Base-by-base conservation (phyloP, 2,113 vertebrate genomes). In the Epinephelus lanceolatus region DNA sequence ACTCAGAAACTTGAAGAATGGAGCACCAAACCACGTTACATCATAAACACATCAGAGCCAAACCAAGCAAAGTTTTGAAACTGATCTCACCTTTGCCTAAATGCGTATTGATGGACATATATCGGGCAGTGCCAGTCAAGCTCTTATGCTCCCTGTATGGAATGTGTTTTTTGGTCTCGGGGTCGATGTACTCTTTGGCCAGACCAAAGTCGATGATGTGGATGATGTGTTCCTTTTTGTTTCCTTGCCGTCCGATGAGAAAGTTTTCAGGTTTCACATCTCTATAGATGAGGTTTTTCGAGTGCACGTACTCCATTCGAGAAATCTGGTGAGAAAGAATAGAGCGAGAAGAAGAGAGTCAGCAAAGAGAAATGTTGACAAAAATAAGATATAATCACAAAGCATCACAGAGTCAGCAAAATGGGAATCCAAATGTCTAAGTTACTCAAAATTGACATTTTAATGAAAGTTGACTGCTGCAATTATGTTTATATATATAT, bases 161-260 rank as follows among this genome's bases (percentile, higher is more conserved):
- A 96, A 99, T 99, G 94, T 99, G 98, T 96, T 99, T 99, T 97
- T 99, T 99, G 95, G 98, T 99, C 96, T 99, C 98, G 0, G 97
- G 96, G 91, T 99, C 98, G 59, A 99, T 97, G 93, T 99, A 99
- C 83, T 99, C 98, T 96, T 99, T 99, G 45, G 98, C 98, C 93
- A 99, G 76, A 87, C 98, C 98, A 96, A 99, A 99, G 96, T 99
- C 98, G 90, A 99, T 99, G 91, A 99, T 99, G 95, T 99, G 98
- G 86, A 99, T 99, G 73, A 99, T 95, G 80, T 98, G 97, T 73
- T 99, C 97, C 91, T 98, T 99, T 93, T 99, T 99, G 80, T 97
- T 99, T 93, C 98, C 98, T 96, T 98, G 98, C 77, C 98, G 96
- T 57, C 98, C 98, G 14, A 99, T 99, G 75, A 99, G 96, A 93